A percentile compares a stretch with the other conserved stretches of the same genome.
phyloP scores from a whole-genome alignment of 1,140 invertebrate species.

The Drosophila nigrodunni region DNA sequence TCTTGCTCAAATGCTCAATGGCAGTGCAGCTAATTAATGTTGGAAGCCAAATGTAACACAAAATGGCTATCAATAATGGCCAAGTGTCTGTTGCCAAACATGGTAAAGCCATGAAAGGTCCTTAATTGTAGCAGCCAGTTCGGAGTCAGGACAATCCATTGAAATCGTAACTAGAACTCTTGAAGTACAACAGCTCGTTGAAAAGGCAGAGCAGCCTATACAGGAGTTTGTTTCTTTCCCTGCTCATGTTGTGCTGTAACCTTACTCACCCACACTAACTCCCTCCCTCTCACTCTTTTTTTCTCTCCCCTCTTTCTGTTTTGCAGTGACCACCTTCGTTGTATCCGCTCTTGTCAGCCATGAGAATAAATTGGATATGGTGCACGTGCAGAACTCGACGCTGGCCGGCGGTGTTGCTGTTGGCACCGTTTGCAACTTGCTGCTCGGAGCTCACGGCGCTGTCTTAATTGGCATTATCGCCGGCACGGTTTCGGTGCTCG shows the following conservation, averaged over 20 bases:
- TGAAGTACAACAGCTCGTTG: conserved; percentile 9
- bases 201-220: conserved; percentile 14
- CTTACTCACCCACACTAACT: neutral
- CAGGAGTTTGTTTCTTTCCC: neutral
- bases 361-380: conserved; percentile 94
- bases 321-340: conserved; percentile 92
- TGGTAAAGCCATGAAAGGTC: neutral
- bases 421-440: conserved; percentile 90
- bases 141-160: conserved; percentile 6
- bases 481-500: conserved; percentile 92
- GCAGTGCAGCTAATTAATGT: conserved; percentile 9
- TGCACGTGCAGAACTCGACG: conserved; percentile 95
- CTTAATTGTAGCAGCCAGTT: neutral
- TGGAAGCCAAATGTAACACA: conserved; percentile 7
- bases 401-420: conserved; percentile 90
- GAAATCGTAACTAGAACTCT: conserved; percentile 23
- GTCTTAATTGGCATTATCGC: conserved; percentile 92
- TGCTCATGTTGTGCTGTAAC: conserved; percentile 28
- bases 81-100: conserved; percentile 2
- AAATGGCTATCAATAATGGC: conserved; percentile 9
- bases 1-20: neutral
- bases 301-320: conserved; percentile 9
- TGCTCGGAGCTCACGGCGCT: conserved; percentile 94
- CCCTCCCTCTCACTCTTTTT: neutral
- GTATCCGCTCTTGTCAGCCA: conserved; percentile 91